phyloP scores from a whole-genome alignment of 2,888 invertebrate species.

The Cotesia congregata region DNA sequence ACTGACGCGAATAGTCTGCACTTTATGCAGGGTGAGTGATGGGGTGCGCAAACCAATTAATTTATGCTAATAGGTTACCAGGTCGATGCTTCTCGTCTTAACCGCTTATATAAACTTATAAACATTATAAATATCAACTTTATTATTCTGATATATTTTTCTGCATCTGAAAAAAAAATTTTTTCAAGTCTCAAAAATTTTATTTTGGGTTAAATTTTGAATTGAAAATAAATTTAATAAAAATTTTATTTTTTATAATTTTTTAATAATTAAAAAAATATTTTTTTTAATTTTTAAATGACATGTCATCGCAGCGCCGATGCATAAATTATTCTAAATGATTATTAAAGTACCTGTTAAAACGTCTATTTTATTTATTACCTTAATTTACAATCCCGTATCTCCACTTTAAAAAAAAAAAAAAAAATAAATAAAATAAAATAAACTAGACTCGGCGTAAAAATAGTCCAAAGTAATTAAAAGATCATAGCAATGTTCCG shows the following conservation, averaged over 20 bases:
- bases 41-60: constrained; percentile 30
- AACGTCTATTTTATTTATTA: background rate
- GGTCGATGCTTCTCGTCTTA: constrained; percentile 30
- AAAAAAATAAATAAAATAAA: background rate
- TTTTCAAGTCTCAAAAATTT: no score
- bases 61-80: constrained; percentile 33
- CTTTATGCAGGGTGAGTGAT: constrained; percentile 19
- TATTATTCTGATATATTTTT: background rate
- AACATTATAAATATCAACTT: background rate
- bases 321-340: no score
- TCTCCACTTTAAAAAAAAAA: background rate
- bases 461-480: background rate
- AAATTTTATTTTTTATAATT: no score
- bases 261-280: background rate
- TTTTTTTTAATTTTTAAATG: background rate
- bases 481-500: background rate
- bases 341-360: background rate
- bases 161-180: background rate
- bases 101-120: background rate
- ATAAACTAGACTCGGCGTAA: background rate
- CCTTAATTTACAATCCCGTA: background rate
- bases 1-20: constrained; percentile 26
- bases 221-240: no score
- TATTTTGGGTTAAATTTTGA: no score
- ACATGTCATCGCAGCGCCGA: no score